Conservation (phyloP, 2,113 vertebrate genomes). For the Oryzias javanicus region DNA sequence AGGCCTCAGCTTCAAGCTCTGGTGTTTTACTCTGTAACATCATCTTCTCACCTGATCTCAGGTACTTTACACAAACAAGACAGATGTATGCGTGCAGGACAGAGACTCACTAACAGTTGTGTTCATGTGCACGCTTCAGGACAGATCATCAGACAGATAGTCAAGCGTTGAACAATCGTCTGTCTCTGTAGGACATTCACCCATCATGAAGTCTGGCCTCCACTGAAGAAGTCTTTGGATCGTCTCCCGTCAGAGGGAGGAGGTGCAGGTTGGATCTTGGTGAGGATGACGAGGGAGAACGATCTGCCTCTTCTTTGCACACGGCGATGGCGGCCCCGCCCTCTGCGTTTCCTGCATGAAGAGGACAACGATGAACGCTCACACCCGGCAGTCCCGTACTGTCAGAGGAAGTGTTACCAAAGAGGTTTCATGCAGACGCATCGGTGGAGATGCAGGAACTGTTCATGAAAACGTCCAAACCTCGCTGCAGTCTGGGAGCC, state of each 20-base stretch:
- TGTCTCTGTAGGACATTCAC: conserved; percentile 25
- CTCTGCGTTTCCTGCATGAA: conserved; percentile 12
- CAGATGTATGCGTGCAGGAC: no score
- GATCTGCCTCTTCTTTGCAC: conserved; percentile 43
- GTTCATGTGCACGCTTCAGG: no score
- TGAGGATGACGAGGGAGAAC: conserved; percentile 12
- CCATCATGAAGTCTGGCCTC: conserved; percentile 32
- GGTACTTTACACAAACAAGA: no score
- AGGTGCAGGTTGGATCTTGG: conserved; percentile 10
- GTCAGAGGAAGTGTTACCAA: background rate
- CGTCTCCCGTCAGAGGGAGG: conserved; percentile 10
- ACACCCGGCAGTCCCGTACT: background rate
- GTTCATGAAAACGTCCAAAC: conserved; percentile 11
- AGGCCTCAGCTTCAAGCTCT: no score
- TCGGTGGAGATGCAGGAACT: background rate
- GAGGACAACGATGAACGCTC: background rate
- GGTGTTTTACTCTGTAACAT: no score
- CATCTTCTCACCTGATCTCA: no score
- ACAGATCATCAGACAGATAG: no score
- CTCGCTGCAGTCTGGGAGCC: conserved; percentile 15
- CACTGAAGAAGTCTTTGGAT: conserved; percentile 16
- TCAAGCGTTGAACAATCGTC: no score
- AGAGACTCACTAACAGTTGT: no score
- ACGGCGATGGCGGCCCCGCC: background rate
- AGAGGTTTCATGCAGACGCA: background rate